Evolutionary conservation across 2,888 invertebrate species (phyloP), one percentile per base, ranked within the genome.

Genomic region (Yponomeuta cagnagella): DNA sequence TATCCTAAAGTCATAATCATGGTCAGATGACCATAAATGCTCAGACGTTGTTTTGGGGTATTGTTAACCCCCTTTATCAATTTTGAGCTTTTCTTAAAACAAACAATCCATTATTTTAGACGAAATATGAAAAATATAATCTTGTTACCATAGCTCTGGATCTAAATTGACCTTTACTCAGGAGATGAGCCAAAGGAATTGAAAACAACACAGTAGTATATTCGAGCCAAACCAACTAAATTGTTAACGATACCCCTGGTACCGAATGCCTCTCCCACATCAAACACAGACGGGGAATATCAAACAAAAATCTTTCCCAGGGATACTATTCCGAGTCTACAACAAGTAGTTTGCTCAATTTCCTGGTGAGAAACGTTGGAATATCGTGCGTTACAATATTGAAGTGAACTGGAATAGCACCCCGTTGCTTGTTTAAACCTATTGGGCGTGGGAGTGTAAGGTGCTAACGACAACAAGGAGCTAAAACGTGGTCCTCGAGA

Each of bases 401-500:
- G 76, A 80, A 79, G 77, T 81, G 82, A 85, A 85, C 78, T 82
- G 74, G 12, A 78, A 76, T 72, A 75, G 84, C 88, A 88, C 87
- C 85, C 86, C 52, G 87, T 85, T 73, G 77, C 77, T 77, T 84
- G 82, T 86, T 85, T 83, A 79, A 83, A 78, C 52, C 15, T 77
- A 75, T 31, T 70, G 23, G n/a, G 76, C 88, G 90, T 90, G 90
- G 89, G 90, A 90, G 87, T 82, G 70, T 71, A 80, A 90, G 88
- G 90, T 89, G 90, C 80, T 90, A 90, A 90, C 86, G 82, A 84
- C 85, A 87, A 87, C 83, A 84, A 87, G 86, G 83, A 82, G 80
- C 75, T 75, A 74, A 74, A 74, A 68, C 43, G 43, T 43, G 43
- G 30, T 30, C 65, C 12, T 65, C 33, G 65, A 65, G 10, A 65